Evolutionary conservation across 2,888 invertebrate genomes (phyloP).

Genomic region (Tetramorium bicarinatum): DNA sequence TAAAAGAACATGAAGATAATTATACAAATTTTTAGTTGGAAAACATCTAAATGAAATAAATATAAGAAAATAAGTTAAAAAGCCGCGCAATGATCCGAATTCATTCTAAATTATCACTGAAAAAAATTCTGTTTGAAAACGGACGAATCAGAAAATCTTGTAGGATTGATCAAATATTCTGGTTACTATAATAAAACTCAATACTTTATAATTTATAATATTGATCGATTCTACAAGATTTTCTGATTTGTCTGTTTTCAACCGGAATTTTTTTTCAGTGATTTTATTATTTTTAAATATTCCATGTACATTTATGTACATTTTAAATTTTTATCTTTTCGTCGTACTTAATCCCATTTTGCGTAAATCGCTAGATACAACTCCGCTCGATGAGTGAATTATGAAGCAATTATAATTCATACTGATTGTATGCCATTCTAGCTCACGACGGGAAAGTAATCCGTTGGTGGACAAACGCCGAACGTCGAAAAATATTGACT

Average conservation of each 20-base stretch:
- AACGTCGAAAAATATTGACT: slow-evolving; percentile 39
- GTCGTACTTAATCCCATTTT: neutral
- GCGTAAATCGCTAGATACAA: neutral
- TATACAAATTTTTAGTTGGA: neutral
- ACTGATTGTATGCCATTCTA: neutral
- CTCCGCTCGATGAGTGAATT: neutral
- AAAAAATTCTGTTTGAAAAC: too few relatives aligned
- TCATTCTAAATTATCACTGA: neutral
- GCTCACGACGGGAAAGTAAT: slow-evolving; percentile 18
- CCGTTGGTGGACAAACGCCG: neutral
- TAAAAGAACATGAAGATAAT: slow-evolving; percentile 8
- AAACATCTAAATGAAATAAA: neutral
- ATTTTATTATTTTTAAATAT: neutral
- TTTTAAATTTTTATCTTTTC: neutral
- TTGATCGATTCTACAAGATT: too few relatives aligned
- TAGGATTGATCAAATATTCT: too few relatives aligned
- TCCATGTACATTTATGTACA: neutral
- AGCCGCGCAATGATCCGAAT: neutral
- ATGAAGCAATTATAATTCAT: neutral
- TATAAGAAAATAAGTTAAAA: neutral
- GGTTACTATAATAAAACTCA: too few relatives aligned
- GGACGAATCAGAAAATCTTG: too few relatives aligned
- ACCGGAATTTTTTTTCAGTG: too few relatives aligned
- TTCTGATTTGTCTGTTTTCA: too few relatives aligned
- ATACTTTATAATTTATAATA: too few relatives aligned